Percentiles rank a stretch among this genome's conserved stretches.
Evolutionary conservation across 2,113 vertebrate genomes (phyloP).

Genomic region (Rissa tridactyla): DNA sequence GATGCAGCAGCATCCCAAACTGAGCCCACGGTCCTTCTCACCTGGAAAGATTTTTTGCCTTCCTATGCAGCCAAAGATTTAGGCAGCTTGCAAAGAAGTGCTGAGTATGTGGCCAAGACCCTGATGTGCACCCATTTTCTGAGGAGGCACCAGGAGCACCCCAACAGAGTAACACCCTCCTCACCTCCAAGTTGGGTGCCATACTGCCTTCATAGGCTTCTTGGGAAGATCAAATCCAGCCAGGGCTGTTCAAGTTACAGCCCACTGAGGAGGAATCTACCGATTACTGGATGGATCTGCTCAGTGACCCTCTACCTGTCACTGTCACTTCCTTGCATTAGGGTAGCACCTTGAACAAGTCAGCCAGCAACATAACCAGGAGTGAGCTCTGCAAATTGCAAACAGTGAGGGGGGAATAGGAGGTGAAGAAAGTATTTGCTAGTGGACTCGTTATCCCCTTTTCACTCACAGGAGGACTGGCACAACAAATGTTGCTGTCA

Average conservation of each 20-base stretch:
- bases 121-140: not conserved
- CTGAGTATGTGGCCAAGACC: not conserved
- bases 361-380: not conserved
- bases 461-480: not conserved
- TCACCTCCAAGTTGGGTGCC: not conserved
- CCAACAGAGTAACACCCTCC: not conserved
- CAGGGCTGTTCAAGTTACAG: not conserved
- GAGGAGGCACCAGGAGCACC: not conserved
- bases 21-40: not conserved
- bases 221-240: not conserved
- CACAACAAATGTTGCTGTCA: not conserved
- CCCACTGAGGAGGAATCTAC: not conserved
- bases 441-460: not conserved
- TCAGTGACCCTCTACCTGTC: not conserved
- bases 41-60: not conserved
- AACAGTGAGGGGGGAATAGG: not conserved
- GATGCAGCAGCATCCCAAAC: not conserved
- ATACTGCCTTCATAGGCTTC: not conserved
- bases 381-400: not conserved
- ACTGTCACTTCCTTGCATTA: not conserved
- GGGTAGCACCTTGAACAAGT: not conserved
- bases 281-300: not conserved
- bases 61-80: not conserved
- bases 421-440: not conserved
- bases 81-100: not conserved